These are phyloP conservation scores for Hypercompe scribonia DNA, from an alignment of 2,888 invertebrate genomes.

Conservation along the genomic window DNA sequence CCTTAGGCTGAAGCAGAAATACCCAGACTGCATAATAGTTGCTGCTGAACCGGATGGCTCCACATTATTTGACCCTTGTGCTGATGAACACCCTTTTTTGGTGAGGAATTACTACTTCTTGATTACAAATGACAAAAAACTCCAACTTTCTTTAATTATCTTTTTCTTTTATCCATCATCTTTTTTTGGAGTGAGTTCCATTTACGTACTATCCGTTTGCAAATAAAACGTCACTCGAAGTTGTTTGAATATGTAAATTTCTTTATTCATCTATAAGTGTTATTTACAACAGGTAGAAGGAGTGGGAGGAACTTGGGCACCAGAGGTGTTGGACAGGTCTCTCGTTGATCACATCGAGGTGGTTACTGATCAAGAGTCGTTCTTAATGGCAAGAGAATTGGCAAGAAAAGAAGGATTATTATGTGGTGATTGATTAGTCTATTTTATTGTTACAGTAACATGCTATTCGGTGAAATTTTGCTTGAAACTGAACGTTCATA, in stretches of 20 bases:
- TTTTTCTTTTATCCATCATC: background rate
- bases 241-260: background rate
- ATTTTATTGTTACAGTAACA: background rate
- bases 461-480: background rate
- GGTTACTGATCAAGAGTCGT: slow-evolving; percentile 91
- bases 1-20: slow-evolving; percentile 92
- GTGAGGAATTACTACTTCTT: slow-evolving; percentile 40
- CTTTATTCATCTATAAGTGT: background rate
- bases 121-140: too few relatives aligned
- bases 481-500: too few relatives aligned
- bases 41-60: slow-evolving; percentile 97
- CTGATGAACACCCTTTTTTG: slow-evolving; percentile 52
- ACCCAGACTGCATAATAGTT: slow-evolving; percentile 91
- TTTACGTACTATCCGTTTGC: too few relatives aligned
- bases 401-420: slow-evolving; percentile 96
- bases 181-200: background rate
- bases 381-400: slow-evolving; percentile 92
- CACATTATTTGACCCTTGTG: slow-evolving; percentile 59
- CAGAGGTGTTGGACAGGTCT: slow-evolving; percentile 92
- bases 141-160: background rate
- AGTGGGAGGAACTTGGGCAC: slow-evolving; percentile 96
- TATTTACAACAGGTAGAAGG: slow-evolving; percentile 85
- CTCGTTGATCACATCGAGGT: slow-evolving; percentile 94
- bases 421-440: slow-evolving; percentile 86
- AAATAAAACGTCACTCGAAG: too few relatives aligned